A percentile compares a stretch with the other conserved stretches of the same genome.
These are phyloP conservation scores for Platygyra sinensis DNA, from an alignment of 64 coral and sea anemone species.

Conservation along the genomic window DNA sequence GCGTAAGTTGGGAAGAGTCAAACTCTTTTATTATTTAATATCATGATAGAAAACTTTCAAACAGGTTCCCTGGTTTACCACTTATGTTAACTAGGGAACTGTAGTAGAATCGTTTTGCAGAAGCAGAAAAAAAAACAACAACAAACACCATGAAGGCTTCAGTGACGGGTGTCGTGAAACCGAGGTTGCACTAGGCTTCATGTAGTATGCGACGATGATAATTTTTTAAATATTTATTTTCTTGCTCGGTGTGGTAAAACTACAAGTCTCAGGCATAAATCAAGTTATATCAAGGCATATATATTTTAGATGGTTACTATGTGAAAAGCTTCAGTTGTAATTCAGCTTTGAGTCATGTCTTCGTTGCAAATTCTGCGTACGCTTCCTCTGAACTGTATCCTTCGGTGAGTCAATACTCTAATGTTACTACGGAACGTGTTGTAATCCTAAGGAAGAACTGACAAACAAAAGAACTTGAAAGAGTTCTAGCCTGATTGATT, in stretches of 20 bases:
- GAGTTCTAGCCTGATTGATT: too few relatives aligned
- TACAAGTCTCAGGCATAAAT: neutral
- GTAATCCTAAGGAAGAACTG: too few relatives aligned
- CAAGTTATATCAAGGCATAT: neutral
- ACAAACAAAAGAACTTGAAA: too few relatives aligned
- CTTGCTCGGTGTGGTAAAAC: neutral
- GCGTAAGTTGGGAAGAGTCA: neutral
- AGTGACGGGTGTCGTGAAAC: neutral
- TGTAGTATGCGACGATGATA: conserved; percentile 4
- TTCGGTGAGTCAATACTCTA: too few relatives aligned
- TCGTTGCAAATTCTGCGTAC: neutral
- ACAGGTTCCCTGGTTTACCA: neutral
- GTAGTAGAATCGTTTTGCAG: neutral
- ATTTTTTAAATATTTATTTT: neutral
- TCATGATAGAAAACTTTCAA: neutral
- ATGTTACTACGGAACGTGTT: too few relatives aligned
- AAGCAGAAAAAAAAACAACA: neutral
- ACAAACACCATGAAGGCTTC: neutral
- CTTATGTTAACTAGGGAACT: neutral
- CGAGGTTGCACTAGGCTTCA: neutral
- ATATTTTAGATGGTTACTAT: neutral
- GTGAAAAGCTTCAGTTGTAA: neutral
- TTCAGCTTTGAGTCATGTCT: neutral
- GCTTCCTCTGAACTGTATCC: neutral
- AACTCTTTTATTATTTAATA: neutral